Conservation (phyloP, 2,113 vertebrate species). For the Gopherus evgoodei region DNA sequence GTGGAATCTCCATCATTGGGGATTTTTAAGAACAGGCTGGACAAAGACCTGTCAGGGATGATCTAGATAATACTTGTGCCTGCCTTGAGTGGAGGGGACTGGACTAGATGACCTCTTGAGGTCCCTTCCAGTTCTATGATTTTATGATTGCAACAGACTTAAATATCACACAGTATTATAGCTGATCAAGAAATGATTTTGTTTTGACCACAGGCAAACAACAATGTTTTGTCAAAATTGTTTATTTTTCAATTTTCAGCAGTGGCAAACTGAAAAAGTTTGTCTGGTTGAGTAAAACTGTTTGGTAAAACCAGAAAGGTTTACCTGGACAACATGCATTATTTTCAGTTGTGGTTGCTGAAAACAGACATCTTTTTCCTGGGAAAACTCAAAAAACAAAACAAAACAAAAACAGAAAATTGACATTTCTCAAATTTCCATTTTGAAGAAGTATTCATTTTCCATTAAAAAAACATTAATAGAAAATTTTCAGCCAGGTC, state of each 20-base stretch:
- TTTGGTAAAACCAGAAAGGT: too few relatives aligned
- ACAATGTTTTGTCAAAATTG: not conserved
- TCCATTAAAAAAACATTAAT: not conserved
- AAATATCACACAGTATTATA: not conserved
- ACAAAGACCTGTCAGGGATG: too few relatives aligned
- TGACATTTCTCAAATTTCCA: not conserved
- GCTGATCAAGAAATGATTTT: not conserved
- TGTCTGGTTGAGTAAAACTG: too few relatives aligned
- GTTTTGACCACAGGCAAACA: not conserved
- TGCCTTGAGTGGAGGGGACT: too few relatives aligned
- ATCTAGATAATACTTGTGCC: too few relatives aligned
- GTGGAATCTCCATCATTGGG: too few relatives aligned
- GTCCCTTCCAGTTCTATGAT: too few relatives aligned
- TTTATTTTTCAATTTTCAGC: not conserved
- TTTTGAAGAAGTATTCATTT: not conserved
- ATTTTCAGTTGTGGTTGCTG: too few relatives aligned
- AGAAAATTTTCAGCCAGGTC: not conserved
- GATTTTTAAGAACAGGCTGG: too few relatives aligned
- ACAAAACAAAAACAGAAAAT: not conserved
- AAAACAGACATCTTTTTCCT: fast-evolving
- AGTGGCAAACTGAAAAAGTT: not conserved
- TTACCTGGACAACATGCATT: too few relatives aligned
- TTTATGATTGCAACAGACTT: not conserved
- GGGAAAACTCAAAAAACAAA: not conserved
- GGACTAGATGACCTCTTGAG: too few relatives aligned